Base-by-base conservation (phyloP, 2,888 invertebrate genomes). In the Trissolcus brochymenae region DNA sequence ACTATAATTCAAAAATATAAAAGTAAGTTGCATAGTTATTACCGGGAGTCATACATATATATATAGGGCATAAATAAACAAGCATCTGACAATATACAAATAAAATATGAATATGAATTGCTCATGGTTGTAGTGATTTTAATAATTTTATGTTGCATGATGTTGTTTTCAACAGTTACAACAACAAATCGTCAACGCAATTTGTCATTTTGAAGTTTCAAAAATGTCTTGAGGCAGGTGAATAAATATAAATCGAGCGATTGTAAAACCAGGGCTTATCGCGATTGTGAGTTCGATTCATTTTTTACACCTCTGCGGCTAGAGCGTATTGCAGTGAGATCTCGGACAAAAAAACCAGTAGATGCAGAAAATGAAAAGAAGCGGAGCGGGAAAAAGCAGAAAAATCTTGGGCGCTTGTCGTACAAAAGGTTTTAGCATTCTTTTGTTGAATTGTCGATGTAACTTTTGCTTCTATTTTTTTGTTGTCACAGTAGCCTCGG, bases 381-480 rank as follows among this genome's bases (percentile, higher is more conserved):
- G 21, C 40, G 25, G 43, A n/a, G 21, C 40, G 17, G 40, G 14
- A 25, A 57, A 53, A 57, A 64, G 35, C 53, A 53, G 51, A 53
- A 72, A 64, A 72, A 72, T 57, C 59, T 57, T 72, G 64, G 64
- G 59, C 64, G 64, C 62, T 56, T 64, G 71, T 72, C 59, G 59
- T 51, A 72, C 53, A 72, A 65, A 65, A 65, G 72, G 35, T 35
- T 65, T 60, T 53, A 49, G 55, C 61, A 51, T 66, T 51, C 73
- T 67, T 66, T 67, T 67, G 73, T 74, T 67, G 66, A 56, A 67
- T 74, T 62, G 66, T 74, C 73, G 73, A 74, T 74, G 66, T 67
- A 56, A 67, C 73, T 72, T 72, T 61, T 72, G 56, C 53, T 64
- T 56, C 49, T 29, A 9, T 35, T 35, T 35, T 35, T 35, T 35